Evolutionary conservation across 2,888 invertebrate species (phyloP), one percentile per base, ranked within the genome.

Genomic region (Eurytoma californica): DNA sequence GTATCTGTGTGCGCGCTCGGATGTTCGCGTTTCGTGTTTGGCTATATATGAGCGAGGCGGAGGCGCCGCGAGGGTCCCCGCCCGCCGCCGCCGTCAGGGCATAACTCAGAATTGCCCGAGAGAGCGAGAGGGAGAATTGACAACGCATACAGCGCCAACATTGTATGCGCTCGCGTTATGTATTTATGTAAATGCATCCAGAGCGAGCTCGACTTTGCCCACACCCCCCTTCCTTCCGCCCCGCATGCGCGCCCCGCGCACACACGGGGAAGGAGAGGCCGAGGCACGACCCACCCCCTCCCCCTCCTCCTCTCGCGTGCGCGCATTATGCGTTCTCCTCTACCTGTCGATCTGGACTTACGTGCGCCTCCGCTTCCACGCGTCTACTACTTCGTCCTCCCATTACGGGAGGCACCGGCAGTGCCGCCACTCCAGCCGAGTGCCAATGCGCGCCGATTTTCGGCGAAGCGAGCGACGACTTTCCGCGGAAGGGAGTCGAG

Each of bases 161-260:
- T 90, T 90, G 90, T 90, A 89, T 89, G 88, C 89, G 87, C 84
- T 86, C 86, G 87, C 89, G 89, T 90, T 90, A 90, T 90, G 90
- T 90, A 90, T 90, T 90, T 90, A 90, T 90, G 90, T 89, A 90
- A 90, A 90, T 90, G 89, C 88, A 89, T 87, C 83, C 84, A 70
- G 77, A 49, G 51, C 72, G 39, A 47, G 67, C 74, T 60, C 75
- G 82, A 78, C 83, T 82, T 84, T 83, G 82, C 79, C 83, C 80
- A 74, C 79, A 67, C 79, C 12, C 39, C 57, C 39, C 58, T 13
- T 16, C 24, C 51, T 49, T 65, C 65, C 65, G 47, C 20, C 47
- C 28, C 39, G 39, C 60, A 39, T 39, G 16, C 39, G n/a, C 39
- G n/a, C 47, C 39, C 3, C 39, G 18, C 47, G 4, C 18, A 39